Base-by-base conservation (phyloP, 1,140 invertebrate species). In the Psix sp. region DNA sequence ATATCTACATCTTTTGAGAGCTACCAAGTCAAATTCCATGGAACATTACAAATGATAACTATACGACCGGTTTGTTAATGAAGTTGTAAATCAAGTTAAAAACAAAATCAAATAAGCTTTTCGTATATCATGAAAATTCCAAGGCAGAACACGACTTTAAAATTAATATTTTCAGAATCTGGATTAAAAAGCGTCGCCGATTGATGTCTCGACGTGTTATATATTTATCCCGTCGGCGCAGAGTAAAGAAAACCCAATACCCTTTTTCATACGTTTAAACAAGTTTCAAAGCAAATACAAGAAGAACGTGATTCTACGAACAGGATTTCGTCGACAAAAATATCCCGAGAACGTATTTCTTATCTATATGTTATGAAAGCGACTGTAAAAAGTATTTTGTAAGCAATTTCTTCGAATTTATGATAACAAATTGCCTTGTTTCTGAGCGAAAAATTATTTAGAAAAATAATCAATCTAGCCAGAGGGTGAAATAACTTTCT, bases 1-100 rank as follows among this genome's bases (percentile, higher is more conserved):
- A 42, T 57, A 71, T 56, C 35, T 43, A 63, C 40, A 51, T 62
- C 13, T 56, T 63, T 71, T 71, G 62, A 15, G 15, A 2, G 35
- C 43, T 48, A 40, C 20, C 9, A 20, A 48, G 18, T 10, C 9
- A 36, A 46, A 20, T 38, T 31, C 46, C 17, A 45, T 15, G 38
- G 13, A 13, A 60, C n/a, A n/a, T 36, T 26, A 18, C 35, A 20
- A 52, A n/a, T 38, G 33, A 40, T 10, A 7, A 7, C 7, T 45
- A 63, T 33, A n/a, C 40, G 60, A 45, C 16, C 40, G 36, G 7
- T 11, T 2, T 33, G 15, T 11, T 3, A 7, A 51, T 62, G 16
- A 9, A 29, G 2, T n/a, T n/a, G n/a, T n/a, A n/a, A 29, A 29
- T 7, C 7, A 1, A 3, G 26, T 29, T n/a, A n/a, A n/a, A n/a